A percentile compares a stretch with the other conserved stretches of the same genome.
Evolutionary conservation across 2,888 invertebrate species (phyloP).

Genomic region (Microctonus hyperodae): DNA sequence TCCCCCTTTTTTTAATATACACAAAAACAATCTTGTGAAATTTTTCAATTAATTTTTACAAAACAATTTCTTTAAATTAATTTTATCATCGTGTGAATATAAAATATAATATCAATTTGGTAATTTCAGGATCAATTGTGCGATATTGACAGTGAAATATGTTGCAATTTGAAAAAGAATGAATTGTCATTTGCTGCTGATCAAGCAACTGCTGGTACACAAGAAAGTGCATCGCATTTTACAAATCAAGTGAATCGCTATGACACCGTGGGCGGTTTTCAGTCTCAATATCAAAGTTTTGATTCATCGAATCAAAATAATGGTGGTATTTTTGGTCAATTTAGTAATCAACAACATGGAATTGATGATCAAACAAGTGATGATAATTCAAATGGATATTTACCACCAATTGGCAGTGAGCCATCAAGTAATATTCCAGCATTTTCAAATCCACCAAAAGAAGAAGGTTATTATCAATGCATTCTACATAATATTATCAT

Average conservation of each 20-base stretch:
- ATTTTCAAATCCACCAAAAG: slow-evolving; percentile 41
- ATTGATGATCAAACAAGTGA: slow-evolving; percentile 38
- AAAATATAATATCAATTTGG: neutral
- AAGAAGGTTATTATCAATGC: slow-evolving; percentile 26
- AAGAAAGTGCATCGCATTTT: neutral
- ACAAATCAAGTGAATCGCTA: slow-evolving; percentile 9
- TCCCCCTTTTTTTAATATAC: neutral
- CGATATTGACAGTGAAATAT: slow-evolving; percentile 45
- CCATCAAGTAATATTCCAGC: slow-evolving; percentile 45
- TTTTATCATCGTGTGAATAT: neutral
- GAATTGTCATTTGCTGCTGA: slow-evolving; percentile 8
- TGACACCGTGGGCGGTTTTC: too few relatives aligned
- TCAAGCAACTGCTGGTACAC: slow-evolving; percentile 30
- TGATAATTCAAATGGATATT: slow-evolving; percentile 45
- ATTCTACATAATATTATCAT: neutral
- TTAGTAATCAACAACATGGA: slow-evolving; percentile 32
- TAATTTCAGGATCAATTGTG: slow-evolving; percentile 49
- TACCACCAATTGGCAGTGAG: slow-evolving; percentile 48
- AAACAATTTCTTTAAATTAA: slow-evolving; percentile 20
- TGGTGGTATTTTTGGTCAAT: slow-evolving; percentile 42
- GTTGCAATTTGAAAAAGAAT: slow-evolving; percentile 45
- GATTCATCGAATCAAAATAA: neutral
- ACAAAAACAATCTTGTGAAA: neutral
- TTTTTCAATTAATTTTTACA: neutral
- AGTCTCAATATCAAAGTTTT: too few relatives aligned